These are phyloP conservation scores for Drepana falcataria DNA, from an alignment of 2,888 invertebrate genomes.

Conservation along the genomic window DNA sequence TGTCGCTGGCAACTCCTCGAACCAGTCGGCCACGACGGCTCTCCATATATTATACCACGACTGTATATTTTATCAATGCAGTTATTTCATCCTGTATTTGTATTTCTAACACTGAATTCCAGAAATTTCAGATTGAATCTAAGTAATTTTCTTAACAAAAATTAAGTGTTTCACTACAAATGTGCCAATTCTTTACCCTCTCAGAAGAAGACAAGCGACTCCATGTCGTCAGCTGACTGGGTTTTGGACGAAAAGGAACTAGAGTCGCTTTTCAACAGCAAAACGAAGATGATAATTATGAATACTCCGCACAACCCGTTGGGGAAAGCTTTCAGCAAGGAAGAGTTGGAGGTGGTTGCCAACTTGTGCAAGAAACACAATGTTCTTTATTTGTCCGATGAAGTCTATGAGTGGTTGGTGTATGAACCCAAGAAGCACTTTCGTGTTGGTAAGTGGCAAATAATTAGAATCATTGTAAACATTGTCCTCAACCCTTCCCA, in stretches of 20 bases:
- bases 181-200: too few species aligned
- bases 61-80: too few species aligned
- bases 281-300: slow-evolving; percentile 96
- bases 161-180: too few species aligned
- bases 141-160: too few species aligned
- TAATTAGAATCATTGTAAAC: too few species aligned
- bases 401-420: slow-evolving; percentile 99
- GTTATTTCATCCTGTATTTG: too few species aligned
- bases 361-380: slow-evolving; percentile 95
- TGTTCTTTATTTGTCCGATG: slow-evolving; percentile 94
- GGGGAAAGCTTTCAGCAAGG: slow-evolving; percentile 88
- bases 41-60: too few species aligned
- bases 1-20: too few species aligned
- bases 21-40: too few species aligned
- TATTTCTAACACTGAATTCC: too few species aligned
- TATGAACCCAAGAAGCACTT: slow-evolving; percentile 90
- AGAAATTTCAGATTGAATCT: too few species aligned
- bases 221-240: slow-evolving; percentile 90
- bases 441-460: slow-evolving; percentile 85
- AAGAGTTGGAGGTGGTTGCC: slow-evolving; percentile 88
- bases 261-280: slow-evolving; percentile 86
- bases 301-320: slow-evolving; percentile 99
- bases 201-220: slow-evolving; percentile 62
- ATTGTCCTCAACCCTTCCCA: too few species aligned
- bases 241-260: slow-evolving; percentile 90